These are phyloP conservation scores for Lithobius niger DNA, from an alignment of 1,140 invertebrate genomes.

Conservation along the genomic window DNA sequence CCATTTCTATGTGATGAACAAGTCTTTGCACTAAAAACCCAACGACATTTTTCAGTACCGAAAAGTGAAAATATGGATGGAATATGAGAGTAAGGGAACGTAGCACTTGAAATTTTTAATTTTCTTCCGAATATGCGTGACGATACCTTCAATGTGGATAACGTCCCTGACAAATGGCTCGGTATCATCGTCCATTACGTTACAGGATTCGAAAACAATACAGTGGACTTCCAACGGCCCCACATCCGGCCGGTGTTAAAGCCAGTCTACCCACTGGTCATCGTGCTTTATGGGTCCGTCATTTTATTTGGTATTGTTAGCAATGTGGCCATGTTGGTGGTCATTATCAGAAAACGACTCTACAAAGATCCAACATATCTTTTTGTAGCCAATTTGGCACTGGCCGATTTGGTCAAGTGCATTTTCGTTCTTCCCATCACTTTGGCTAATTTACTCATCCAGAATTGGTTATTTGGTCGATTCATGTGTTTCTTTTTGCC, in stretches of 20 bases:
- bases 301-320: slow-evolving; percentile 40
- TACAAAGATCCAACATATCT: slow-evolving; percentile 48
- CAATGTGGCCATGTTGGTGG: slow-evolving; percentile 44
- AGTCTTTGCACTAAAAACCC: too few relatives aligned
- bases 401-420: slow-evolving; percentile 53
- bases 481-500: slow-evolving; percentile 61
- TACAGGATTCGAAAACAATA: slow-evolving; percentile 17
- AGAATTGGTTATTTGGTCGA: slow-evolving; percentile 59
- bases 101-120: too few relatives aligned
- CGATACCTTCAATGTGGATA: too few relatives aligned
- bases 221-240: slow-evolving; percentile 27
- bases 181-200: slow-evolving; percentile 17
- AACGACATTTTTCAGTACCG: too few relatives aligned
- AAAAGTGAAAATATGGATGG: too few relatives aligned
- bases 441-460: slow-evolving; percentile 48
- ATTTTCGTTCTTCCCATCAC: slow-evolving; percentile 49
- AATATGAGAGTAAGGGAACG: too few relatives aligned
- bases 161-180: not conserved
- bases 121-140: too few relatives aligned
- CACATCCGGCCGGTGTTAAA: slow-evolving; percentile 27
- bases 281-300: slow-evolving; percentile 46
- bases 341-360: slow-evolving; percentile 43
- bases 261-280: slow-evolving; percentile 44
- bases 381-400: slow-evolving; percentile 49
- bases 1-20: too few relatives aligned